Conservation (phyloP, 2,888 invertebrate species). For the Philereme vetulata region DNA sequence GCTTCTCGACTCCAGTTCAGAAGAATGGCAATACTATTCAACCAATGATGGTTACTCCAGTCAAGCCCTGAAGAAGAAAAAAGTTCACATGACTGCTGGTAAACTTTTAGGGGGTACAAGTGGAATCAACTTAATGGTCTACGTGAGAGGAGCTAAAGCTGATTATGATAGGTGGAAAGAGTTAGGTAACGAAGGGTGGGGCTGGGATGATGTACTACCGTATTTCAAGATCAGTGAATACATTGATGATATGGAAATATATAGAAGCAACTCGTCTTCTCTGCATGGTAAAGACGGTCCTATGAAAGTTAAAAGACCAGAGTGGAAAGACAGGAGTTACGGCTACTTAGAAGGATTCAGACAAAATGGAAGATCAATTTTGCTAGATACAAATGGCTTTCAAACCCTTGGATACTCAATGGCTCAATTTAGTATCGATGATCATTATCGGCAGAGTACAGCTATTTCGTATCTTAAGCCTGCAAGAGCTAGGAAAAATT, state of each 20-base stretch:
- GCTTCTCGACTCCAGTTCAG: conserved; percentile 17
- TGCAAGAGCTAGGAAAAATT: conserved; percentile 21
- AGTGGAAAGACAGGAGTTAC: conserved; percentile 7
- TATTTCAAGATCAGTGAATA: conserved; percentile 12
- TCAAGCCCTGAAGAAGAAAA: conserved; percentile 43
- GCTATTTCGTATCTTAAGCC: conserved; percentile 26
- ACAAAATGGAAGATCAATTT: conserved; percentile 29
- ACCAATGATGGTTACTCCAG: conserved; percentile 49
- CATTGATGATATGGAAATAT: conserved; percentile 1
- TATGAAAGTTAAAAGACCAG: not conserved
- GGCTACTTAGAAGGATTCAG: conserved; percentile 22
- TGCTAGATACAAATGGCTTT: conserved; percentile 22
- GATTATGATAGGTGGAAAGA: not conserved
- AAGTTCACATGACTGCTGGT: conserved; percentile 78
- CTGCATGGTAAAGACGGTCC: not conserved
- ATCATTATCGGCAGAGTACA: conserved; percentile 31
- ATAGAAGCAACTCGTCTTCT: not conserved
- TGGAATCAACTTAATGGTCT: conserved; percentile 70
- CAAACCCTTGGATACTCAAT: conserved; percentile 16
- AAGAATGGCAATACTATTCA: conserved; percentile 52
- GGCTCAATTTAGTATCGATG: conserved; percentile 14
- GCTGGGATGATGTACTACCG: conserved; percentile 11
- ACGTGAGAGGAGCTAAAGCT: not conserved
- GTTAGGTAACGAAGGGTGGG: conserved; percentile 6
- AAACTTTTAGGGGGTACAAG: conserved; percentile 87